Evolutionary conservation across 2,888 invertebrate genomes (phyloP), one percentile per base, ranked within the genome.

Genomic region (Thymelicus acteon): DNA sequence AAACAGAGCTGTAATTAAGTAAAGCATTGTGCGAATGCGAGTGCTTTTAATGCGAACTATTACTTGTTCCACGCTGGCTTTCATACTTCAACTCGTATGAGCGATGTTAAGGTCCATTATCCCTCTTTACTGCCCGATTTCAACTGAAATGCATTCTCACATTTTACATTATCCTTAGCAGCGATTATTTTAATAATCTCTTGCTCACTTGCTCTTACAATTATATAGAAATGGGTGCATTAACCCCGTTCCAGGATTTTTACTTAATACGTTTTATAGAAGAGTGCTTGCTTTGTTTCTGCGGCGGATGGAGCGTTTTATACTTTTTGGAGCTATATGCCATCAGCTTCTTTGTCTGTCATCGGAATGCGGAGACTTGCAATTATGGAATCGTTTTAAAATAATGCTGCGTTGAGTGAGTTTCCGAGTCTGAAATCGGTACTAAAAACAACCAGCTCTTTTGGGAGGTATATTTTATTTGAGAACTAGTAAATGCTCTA

Each of bases 1-100:
- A 71, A 71, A 79, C 79, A 76, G 74, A 72, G 72, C 71, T 73
- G 77, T 79, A 79, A 81, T 81, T 80, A 81, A 78, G 77, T 76
- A 78, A 77, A 80, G 76, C 78, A 74, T 72, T 71, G 75, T 75
- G 76, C 73, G 75, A 77, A 78, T 75, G 76, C 74, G 75, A 76
- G 73, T 74, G 79, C 78, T 77, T 75, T 78, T 77, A 79, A 77
- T 78, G 78, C 67, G 73, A 72, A 74, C 75, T 77, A 75, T 77
- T 77, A 78, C 74, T 76, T 74, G 74, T 74, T 66, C 64, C 60
- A 44, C 63, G 39, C 44, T 44, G 48, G 48, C 62, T 62, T 58
- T 66, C 58, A 58, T 66, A 58, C 65, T 40, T 64, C 65, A 24
- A 48, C 49, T 44, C 67, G 48, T 58, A 61, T 61, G 64, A 69